A percentile compares a stretch with the other conserved stretches of the same genome.
Evolutionary conservation across 2,113 vertebrate genomes (phyloP).

Genomic region (Caloenas nicobarica): DNA sequence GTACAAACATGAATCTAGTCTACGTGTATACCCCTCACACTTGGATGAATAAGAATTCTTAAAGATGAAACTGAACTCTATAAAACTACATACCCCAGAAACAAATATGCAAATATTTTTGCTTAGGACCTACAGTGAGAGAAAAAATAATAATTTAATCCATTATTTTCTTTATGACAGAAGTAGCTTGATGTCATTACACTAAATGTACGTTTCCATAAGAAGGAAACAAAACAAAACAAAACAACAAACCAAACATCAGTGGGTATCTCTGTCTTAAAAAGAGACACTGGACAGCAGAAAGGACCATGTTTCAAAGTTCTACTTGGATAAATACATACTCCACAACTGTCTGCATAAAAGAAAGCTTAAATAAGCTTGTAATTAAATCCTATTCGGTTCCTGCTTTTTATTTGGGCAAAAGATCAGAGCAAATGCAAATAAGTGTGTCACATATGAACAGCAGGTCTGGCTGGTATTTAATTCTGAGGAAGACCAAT

Average conservation of each 20-base stretch:
- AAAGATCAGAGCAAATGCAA: conserved; percentile 64
- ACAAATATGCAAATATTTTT: neutral
- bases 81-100: neutral
- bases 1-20: neutral
- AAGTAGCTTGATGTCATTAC: neutral
- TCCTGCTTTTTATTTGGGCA: conserved; percentile 43
- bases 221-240: neutral
- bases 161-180: neutral
- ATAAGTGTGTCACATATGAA: conserved; percentile 52
- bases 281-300: neutral
- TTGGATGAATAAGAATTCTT: neutral
- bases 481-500: conserved; percentile 9
- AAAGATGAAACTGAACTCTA: neutral
- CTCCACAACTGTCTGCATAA: neutral
- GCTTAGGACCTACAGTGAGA: neutral
- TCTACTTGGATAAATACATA: neutral
- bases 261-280: neutral
- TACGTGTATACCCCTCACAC: neutral
- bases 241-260: neutral
- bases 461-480: conserved; percentile 38
- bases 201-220: neutral
- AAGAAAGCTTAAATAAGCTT: conserved; percentile 19
- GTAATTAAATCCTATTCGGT: conserved; percentile 31
- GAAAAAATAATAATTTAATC: neutral
- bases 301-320: neutral